Evolutionary conservation across 2,113 vertebrate species (phyloP).

Genomic region (Orycteropus afer): DNA sequence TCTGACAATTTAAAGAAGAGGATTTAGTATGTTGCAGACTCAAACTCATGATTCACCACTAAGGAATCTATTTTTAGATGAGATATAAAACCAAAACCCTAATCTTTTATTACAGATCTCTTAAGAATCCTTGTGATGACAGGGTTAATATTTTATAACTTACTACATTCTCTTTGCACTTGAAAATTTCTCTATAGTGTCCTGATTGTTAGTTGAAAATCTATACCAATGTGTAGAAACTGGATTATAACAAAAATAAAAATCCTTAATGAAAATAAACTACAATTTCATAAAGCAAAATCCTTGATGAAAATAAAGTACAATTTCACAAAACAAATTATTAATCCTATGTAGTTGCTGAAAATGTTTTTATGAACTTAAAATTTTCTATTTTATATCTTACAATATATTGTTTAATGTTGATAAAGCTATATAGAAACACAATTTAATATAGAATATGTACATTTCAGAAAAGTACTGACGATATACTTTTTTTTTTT

Average conservation of each 20-base stretch:
- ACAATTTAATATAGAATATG: constrained; percentile 33
- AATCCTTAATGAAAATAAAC: constrained; percentile 41
- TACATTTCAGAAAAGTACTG: background rate
- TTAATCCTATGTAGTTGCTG: background rate
- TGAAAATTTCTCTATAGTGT: background rate
- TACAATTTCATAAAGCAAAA: background rate
- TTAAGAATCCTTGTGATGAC: background rate
- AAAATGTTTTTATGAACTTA: constrained; percentile 18
- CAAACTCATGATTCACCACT: background rate
- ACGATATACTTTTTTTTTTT: background rate
- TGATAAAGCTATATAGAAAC: background rate
- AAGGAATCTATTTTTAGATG: constrained; percentile 47
- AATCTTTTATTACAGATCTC: constrained; percentile 46
- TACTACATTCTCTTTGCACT: background rate
- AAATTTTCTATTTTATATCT: background rate
- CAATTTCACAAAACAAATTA: background rate
- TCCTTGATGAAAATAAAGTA: constrained; percentile 36
- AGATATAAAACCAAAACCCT: constrained; percentile 42
- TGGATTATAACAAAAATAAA: background rate
- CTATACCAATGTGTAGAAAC: constrained; percentile 14
- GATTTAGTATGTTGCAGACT: background rate
- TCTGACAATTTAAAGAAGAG: background rate
- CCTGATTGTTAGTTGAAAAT: constrained; percentile 36
- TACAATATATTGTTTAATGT: background rate
- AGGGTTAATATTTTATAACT: background rate